Percentiles rank a stretch among this genome's conserved stretches.
These are phyloP conservation scores for Oreotrochilus melanogaster DNA, from an alignment of 2,113 vertebrate species.

Conservation along the genomic window DNA sequence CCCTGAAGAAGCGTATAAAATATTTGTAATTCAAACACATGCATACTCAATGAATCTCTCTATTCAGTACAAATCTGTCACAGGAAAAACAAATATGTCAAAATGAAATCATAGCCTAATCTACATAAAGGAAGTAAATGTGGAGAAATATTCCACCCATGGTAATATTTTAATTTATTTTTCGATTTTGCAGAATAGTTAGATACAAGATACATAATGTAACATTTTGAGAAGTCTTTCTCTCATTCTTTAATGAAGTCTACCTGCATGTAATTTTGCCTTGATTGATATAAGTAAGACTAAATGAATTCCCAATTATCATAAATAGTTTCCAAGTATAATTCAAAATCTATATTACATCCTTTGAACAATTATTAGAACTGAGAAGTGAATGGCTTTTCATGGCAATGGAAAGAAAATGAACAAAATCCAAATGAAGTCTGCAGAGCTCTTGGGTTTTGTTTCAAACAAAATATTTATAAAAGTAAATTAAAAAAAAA, in stretches of 20 bases:
- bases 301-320: background rate
- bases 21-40: background rate
- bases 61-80: background rate
- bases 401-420: background rate
- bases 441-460: conserved; percentile 11
- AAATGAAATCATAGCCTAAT: background rate
- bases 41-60: background rate
- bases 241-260: background rate
- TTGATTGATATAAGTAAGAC: background rate
- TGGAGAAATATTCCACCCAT: background rate
- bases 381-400: conserved; percentile 12
- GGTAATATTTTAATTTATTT: background rate
- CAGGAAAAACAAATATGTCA: background rate
- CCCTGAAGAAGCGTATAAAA: background rate
- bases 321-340: background rate
- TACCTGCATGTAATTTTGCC: background rate
- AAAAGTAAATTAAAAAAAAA: background rate
- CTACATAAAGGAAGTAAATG: background rate
- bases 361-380: conserved; percentile 43
- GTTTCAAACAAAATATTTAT: conserved; percentile 24
- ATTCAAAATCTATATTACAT: background rate
- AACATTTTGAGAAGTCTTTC: conserved; percentile 1
- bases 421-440: background rate
- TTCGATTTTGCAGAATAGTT: background rate
- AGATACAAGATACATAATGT: background rate